phyloP scores from a whole-genome alignment of 2,113 vertebrate species.

The Ahaetulla prasina region DNA sequence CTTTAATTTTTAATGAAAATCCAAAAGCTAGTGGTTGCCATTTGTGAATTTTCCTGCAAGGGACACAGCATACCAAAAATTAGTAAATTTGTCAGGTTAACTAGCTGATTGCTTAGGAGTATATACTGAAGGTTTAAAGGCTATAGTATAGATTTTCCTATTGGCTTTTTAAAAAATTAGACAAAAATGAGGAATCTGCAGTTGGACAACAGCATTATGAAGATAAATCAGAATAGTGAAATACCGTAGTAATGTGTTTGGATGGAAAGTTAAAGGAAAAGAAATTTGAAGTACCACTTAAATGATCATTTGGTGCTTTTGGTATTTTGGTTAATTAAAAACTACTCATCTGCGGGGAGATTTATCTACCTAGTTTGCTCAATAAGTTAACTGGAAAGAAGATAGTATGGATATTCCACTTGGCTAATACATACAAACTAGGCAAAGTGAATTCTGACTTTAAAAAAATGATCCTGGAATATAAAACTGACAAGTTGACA shows the following conservation, averaged over 20 bases:
- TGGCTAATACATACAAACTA: neutral
- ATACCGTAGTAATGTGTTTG: too few relatives aligned
- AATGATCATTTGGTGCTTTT: neutral
- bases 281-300: too few relatives aligned
- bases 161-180: neutral
- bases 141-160: neutral
- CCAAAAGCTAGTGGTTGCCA: neutral
- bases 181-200: neutral
- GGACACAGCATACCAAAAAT: neutral
- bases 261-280: neutral
- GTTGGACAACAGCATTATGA: too few relatives aligned
- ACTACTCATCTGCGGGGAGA: neutral
- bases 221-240: too few relatives aligned
- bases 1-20: neutral
- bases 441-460: neutral
- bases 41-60: neutral
- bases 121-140: neutral
- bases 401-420: neutral
- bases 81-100: neutral
- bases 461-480: too few relatives aligned
- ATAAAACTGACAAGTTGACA: neutral
- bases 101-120: neutral
- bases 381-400: neutral
- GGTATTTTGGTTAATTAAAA: neutral
- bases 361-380: neutral